Conservation (phyloP, 2,797 vertebrate species). For the Pelochelys cantorii region DNA sequence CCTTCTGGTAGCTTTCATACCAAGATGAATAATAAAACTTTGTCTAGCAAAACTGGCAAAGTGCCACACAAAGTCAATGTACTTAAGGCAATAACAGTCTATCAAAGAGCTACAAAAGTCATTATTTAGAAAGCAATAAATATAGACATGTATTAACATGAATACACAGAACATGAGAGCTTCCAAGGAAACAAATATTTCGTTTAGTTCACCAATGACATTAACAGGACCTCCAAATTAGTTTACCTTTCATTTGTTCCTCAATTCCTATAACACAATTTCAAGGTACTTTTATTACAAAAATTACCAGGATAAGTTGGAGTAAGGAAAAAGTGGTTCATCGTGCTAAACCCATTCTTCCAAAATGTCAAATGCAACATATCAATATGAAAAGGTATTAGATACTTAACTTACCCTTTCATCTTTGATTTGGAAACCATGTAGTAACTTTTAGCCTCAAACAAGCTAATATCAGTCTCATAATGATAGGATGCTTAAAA, state of each 20-base stretch:
- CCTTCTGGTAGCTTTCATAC: constrained; percentile 80
- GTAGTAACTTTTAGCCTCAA: constrained; percentile 75
- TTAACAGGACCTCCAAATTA: constrained; percentile 58
- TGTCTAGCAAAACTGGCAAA: constrained; percentile 84
- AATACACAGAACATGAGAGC: constrained; percentile 44
- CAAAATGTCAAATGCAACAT: constrained; percentile 70
- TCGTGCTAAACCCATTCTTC: constrained; percentile 63
- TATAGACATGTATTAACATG: constrained; percentile 79
- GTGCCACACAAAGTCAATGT: constrained; percentile 71
- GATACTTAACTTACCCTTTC: constrained; percentile 71
- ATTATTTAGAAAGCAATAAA: constrained; percentile 85
- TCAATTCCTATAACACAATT: constrained; percentile 46
- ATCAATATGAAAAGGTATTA: constrained; percentile 72
- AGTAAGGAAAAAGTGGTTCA: constrained; percentile 46
- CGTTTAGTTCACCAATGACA: constrained; percentile 56
- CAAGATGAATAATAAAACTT: constrained; percentile 84
- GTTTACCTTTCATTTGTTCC: constrained; percentile 63
- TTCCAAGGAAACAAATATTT: constrained; percentile 57
- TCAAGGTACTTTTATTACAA: constrained; percentile 53
- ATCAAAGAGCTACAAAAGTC: constrained; percentile 85
- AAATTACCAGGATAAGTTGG: constrained; percentile 50
- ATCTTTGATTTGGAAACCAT: constrained; percentile 75
- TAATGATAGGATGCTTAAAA: constrained; percentile 66
- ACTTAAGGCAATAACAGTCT: constrained; percentile 84
- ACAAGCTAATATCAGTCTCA: constrained; percentile 67